A percentile compares a stretch with the other conserved stretches of the same genome.
Conservation (phyloP, 1,140 invertebrate genomes). For the Eriosoma lanigerum region DNA sequence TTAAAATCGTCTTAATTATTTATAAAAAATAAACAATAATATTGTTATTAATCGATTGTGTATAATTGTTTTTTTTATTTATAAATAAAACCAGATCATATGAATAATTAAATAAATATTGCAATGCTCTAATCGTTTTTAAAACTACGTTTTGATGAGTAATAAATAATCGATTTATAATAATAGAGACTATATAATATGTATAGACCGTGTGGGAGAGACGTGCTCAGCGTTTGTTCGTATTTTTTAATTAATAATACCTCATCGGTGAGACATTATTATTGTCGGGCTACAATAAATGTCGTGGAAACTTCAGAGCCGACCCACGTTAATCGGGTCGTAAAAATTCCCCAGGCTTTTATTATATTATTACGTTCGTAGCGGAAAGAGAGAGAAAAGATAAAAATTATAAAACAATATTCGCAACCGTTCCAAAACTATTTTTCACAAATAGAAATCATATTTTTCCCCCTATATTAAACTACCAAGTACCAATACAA, state of each 20-base stretch:
- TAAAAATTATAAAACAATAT: neutral
- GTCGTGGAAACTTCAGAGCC: neutral
- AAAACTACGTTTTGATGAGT: neutral
- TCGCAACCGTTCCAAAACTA: neutral
- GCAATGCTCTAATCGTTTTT: too few relatives aligned
- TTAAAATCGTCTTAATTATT: too few relatives aligned
- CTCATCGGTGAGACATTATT: neutral
- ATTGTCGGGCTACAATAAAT: conserved; percentile 12
- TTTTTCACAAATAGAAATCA: neutral
- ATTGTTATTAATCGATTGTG: too few relatives aligned
- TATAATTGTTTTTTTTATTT: too few relatives aligned
- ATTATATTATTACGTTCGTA: neutral
- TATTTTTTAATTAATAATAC: conserved; percentile 39
- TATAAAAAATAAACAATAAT: too few relatives aligned
- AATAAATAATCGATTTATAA: neutral
- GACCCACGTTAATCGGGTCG: conserved; percentile 20
- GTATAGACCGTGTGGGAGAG: neutral
- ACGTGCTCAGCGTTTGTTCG: neutral
- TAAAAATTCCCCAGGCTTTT: conserved; percentile 5
- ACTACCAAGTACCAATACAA: too few relatives aligned
- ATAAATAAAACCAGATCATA: too few relatives aligned
- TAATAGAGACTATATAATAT: too few relatives aligned
- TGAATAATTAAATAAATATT: too few relatives aligned
- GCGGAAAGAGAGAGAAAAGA: neutral
- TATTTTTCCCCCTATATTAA: too few relatives aligned